Conservation (phyloP, 2,888 invertebrate species). For the Acanthopleura granulata region DNA sequence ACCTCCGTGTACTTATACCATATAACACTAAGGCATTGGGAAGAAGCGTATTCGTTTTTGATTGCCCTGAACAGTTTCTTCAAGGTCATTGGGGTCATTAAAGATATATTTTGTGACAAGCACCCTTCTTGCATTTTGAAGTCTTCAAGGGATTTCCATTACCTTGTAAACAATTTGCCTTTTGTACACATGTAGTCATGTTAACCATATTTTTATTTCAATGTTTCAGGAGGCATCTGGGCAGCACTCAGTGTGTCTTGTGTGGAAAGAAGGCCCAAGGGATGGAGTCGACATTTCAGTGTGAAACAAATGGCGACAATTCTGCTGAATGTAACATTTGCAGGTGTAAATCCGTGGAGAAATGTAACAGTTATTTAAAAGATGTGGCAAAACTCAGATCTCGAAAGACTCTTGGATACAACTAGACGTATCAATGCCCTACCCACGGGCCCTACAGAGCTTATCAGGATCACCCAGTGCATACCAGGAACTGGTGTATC, state of each 20-base stretch:
- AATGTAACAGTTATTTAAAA: neutral
- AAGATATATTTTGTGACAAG: no score
- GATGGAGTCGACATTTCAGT: no score
- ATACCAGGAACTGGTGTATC: neutral
- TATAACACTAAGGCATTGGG: no score
- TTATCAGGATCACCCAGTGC: constrained; percentile 1
- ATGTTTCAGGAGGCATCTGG: neutral
- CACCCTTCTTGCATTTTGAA: no score
- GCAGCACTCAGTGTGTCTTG: neutral
- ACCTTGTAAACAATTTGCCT: no score
- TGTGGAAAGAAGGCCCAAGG: neutral
- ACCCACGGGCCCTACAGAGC: neutral
- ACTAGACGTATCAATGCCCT: neutral
- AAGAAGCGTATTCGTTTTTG: no score
- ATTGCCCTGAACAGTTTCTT: no score
- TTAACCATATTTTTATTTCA: neutral
- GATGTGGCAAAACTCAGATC: neutral
- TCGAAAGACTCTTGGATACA: neutral
- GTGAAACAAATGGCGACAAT: no score
- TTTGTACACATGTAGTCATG: no score
- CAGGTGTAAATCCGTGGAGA: neutral
- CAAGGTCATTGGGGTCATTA: no score
- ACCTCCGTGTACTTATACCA: no score
- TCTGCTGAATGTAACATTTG: neutral
- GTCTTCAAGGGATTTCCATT: no score